Evolutionary conservation across 1,140 invertebrate species (phyloP).

Genomic region (Rhopalosiphum maidis): DNA sequence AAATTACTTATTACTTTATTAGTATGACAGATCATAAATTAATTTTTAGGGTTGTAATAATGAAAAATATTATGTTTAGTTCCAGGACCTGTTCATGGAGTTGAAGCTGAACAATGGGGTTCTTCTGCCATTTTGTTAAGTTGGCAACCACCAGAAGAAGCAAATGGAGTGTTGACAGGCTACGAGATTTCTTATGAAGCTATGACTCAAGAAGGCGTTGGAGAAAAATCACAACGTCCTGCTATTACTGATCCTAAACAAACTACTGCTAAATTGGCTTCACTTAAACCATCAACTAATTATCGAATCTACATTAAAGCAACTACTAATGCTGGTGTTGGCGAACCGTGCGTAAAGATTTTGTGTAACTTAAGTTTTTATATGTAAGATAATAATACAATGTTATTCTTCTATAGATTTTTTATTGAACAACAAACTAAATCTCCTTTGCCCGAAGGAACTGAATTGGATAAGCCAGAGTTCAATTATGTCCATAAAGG

Average conservation of each 20-base stretch:
- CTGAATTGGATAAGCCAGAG: conserved; percentile 76
- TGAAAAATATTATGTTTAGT: conserved; percentile 64
- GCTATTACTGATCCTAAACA: conserved; percentile 77
- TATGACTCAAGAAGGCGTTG: conserved; percentile 76
- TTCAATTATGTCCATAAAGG: conserved; percentile 76
- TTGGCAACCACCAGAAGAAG: conserved; percentile 91
- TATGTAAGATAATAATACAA: neutral
- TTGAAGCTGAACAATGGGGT: conserved; percentile 84
- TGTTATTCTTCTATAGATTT: neutral
- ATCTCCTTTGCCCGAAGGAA: conserved; percentile 63
- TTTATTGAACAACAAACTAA: conserved; percentile 82
- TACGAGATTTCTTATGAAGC: conserved; percentile 91
- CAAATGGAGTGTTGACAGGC: conserved; percentile 91
- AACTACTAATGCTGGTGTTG: conserved; percentile 82
- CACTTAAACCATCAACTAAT: conserved; percentile 82
- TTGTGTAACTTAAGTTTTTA: neutral
- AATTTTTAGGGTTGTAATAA: neutral
- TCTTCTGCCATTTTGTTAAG: conserved; percentile 85
- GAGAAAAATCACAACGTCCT: conserved; percentile 74
- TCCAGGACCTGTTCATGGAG: conserved; percentile 85
- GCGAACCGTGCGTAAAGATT: conserved; percentile 70
- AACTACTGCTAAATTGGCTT: conserved; percentile 83
- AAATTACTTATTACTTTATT: neutral
- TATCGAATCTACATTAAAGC: conserved; percentile 87
- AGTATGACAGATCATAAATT: neutral